Percentiles rank a stretch among this genome's conserved stretches.
phyloP scores from a whole-genome alignment of 2,113 vertebrate species.

The Upupa epops region DNA sequence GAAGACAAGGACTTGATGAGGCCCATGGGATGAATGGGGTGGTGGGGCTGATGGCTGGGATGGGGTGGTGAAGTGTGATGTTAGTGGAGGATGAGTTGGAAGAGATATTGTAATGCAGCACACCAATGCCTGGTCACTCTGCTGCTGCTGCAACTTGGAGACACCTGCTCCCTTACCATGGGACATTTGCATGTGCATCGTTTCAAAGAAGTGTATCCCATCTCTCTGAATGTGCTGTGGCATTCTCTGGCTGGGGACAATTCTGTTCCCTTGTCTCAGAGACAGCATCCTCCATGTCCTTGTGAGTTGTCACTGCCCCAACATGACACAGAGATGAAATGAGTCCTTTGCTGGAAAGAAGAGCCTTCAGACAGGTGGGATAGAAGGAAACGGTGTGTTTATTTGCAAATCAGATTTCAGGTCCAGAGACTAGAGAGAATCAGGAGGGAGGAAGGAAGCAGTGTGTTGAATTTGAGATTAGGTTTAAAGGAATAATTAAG shows the following conservation, averaged over 20 bases:
- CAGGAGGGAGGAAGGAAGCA: background rate
- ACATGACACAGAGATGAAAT: fast-evolving
- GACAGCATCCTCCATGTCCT: background rate
- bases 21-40: background rate
- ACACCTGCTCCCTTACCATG: background rate
- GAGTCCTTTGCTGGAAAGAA: background rate
- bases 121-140: background rate
- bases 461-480: slow-evolving; percentile 7
- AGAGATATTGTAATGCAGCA: background rate
- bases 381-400: background rate
- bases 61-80: too few relatives aligned
- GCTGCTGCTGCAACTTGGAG: background rate
- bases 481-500: slow-evolving; percentile 36
- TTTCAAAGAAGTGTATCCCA: background rate
- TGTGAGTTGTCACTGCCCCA: background rate
- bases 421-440: background rate
- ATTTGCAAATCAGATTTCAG: background rate
- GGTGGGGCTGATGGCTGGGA: too few relatives aligned
- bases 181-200: background rate
- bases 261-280: fast-evolving
- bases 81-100: background rate
- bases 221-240: background rate
- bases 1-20: background rate
- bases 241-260: fast-evolving
- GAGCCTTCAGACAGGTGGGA: background rate